Base-by-base conservation (phyloP, 2,888 invertebrate genomes). In the Cephus rjabovi region DNA sequence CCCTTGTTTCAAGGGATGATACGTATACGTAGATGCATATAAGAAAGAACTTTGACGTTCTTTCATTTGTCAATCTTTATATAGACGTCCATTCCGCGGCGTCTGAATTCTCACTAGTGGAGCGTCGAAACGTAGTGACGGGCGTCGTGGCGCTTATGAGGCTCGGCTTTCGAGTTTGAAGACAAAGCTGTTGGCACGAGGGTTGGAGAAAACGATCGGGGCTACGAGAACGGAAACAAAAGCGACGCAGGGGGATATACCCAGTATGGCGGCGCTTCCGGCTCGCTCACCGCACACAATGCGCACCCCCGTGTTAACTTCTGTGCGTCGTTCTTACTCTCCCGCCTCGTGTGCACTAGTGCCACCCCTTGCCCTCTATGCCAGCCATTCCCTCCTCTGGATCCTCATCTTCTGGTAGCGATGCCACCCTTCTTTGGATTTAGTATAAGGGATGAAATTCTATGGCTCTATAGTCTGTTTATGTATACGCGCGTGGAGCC, bases 241-340 rank as follows among this genome's bases (percentile, higher is more conserved):
- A 87, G 88, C 83, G 85, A 84, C 85, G 83, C 84, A 84, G 83
- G 84, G 83, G 82, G 9, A 56, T 56, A 89, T 88, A 88, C 88
- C 89, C 89, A 90, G 89, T 89, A 91, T 90, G 91, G 89, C 90
- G 89, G 86, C 89, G 90, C 87, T 91, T 91, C 91, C 91, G 90
- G 91, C 87, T 90, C 90, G 90, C 89, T 91, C 90, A 89, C 91
- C 90, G 86, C 90, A 90, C 89, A 91, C 91, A 91, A 91, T 91
- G 89, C 89, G 82, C 87, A 83, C 84, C 85, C 86, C 84, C 88
- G 89, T 89, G 90, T 90, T 89, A 89, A 89, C 89, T 89, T 87
- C 83, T 85, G 83, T 87, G 83, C 79, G 68, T 78, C 75, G 70
- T 75, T 69, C 76, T 76, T 69, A 12, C 74, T 30, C 74, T 74